Conservation (phyloP, 64 coral and sea anemone species). For the Montipora capricornis region DNA sequence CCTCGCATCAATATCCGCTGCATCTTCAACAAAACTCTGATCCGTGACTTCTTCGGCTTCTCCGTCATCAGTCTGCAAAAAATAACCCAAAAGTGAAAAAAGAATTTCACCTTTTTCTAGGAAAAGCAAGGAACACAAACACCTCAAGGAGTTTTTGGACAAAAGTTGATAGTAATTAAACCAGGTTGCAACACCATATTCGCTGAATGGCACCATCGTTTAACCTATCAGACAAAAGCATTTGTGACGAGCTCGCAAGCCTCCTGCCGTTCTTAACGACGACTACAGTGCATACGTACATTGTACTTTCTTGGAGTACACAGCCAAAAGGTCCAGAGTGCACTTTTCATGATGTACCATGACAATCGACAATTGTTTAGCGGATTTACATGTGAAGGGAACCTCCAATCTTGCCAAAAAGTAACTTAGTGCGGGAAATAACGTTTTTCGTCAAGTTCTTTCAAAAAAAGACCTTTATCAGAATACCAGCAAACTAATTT, state of each 20-base stretch:
- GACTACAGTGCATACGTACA: background rate
- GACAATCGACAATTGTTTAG: too few species aligned
- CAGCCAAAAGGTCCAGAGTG: too few species aligned
- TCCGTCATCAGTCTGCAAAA: slow-evolving; percentile 49
- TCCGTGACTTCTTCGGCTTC: slow-evolving; percentile 49
- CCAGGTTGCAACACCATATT: background rate
- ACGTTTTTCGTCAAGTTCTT: too few species aligned
- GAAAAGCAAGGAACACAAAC: background rate
- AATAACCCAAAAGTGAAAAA: background rate
- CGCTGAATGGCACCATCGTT: background rate
- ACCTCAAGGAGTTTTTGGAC: background rate
- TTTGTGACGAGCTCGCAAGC: background rate
- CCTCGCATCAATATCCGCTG: slow-evolving; percentile 92
- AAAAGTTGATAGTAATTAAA: background rate
- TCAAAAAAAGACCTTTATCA: too few species aligned
- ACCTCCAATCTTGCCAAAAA: too few species aligned
- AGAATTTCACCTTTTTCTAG: background rate
- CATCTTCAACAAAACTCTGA: slow-evolving; percentile 92
- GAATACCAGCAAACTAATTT: too few species aligned
- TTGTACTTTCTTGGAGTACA: too few species aligned
- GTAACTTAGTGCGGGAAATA: too few species aligned
- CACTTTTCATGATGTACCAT: too few species aligned
- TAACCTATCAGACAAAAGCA: background rate
- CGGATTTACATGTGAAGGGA: too few species aligned
- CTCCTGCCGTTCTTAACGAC: background rate